Conservation (phyloP, 1,140 invertebrate species). For the Adelges cooleyi region DNA sequence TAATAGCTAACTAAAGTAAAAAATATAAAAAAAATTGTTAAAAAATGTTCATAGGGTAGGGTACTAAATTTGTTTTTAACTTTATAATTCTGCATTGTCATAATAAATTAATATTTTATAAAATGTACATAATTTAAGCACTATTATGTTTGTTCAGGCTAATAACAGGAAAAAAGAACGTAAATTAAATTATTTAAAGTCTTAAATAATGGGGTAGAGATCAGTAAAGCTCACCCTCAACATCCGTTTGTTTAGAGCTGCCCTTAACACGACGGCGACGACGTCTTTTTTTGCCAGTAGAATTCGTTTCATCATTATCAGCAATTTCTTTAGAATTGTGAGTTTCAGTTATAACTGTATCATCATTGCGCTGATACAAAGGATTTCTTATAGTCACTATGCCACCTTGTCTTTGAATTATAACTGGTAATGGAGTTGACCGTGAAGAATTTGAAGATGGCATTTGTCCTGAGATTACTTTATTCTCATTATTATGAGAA, state of each 20-base stretch:
- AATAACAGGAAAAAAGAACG: too few species aligned
- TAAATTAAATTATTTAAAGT: too few species aligned
- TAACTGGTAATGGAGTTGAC: constrained; percentile 41
- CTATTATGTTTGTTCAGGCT: constrained; percentile 11
- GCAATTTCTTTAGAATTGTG: not conserved
- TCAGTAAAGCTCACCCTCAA: constrained; percentile 42
- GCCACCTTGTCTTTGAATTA: constrained; percentile 57
- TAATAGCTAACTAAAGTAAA: too few species aligned
- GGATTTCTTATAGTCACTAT: constrained; percentile 74
- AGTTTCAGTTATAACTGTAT: constrained; percentile 35
- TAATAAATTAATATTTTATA: constrained; percentile 1
- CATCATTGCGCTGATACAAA: constrained; percentile 42
- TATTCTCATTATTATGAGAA: not conserved
- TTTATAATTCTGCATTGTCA: too few species aligned
- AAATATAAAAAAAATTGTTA: too few species aligned
- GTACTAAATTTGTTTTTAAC: too few species aligned
- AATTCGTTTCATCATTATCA: constrained; percentile 37
- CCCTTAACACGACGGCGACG: constrained; percentile 31
- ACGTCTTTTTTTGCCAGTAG: constrained; percentile 39
- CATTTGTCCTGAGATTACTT: constrained; percentile 17
- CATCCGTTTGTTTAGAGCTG: constrained; percentile 44
- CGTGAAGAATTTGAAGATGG: not conserved
- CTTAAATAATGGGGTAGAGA: too few species aligned
- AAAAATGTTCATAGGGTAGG: too few species aligned
- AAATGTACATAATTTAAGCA: not conserved